Conservation (phyloP, 2,113 vertebrate species). For the Chamaetylas fuelleborni region DNA sequence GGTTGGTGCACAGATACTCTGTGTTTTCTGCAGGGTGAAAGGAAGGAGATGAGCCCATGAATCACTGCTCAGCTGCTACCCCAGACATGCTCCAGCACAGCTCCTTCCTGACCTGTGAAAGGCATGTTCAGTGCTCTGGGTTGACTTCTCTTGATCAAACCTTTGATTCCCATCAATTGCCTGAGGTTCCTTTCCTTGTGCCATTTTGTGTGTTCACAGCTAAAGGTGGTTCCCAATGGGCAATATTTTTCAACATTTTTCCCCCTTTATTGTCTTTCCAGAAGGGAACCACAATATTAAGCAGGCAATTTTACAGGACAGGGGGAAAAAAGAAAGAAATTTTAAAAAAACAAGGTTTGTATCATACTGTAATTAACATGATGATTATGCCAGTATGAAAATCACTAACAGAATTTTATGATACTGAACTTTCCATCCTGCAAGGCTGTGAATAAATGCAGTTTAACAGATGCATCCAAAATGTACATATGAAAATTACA, state of each 20-base stretch:
- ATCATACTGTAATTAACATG: not conserved
- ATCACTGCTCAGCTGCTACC: not conserved
- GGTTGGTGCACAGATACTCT: not conserved
- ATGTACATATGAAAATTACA: not conserved
- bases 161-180: not conserved
- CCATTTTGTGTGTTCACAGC: not conserved
- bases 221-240: not conserved
- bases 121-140: not conserved
- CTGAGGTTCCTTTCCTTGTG: not conserved
- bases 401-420: not conserved
- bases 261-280: not conserved
- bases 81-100: not conserved
- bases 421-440: not conserved
- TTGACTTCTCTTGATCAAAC: not conserved
- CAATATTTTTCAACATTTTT: not conserved
- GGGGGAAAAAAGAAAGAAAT: not conserved
- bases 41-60: not conserved
- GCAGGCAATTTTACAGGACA: not conserved
- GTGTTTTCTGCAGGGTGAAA: not conserved
- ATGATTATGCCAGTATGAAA: not conserved
- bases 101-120: not conserved
- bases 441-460: not conserved
- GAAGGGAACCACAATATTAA: not conserved
- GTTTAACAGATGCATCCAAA: not conserved
- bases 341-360: not conserved